A percentile compares a stretch with the other conserved stretches of the same genome.
Conservation (phyloP, 2,113 vertebrate species). For the Sceloporus tristichus region DNA sequence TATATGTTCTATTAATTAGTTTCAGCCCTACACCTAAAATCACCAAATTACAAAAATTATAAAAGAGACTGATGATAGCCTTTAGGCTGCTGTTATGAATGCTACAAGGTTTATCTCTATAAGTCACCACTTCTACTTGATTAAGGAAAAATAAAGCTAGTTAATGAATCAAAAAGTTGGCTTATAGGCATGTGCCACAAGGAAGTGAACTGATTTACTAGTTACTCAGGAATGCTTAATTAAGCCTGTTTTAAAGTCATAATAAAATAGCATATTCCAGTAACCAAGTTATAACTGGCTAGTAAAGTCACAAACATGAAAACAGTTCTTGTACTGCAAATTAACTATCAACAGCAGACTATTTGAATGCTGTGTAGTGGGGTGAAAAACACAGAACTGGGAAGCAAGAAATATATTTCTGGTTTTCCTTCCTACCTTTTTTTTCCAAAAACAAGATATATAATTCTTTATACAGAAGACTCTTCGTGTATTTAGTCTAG, state of each 20-base stretch:
- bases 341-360: background rate
- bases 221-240: background rate
- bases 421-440: constrained; percentile 44
- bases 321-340: background rate
- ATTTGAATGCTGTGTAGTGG: background rate
- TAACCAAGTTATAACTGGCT: background rate
- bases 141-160: background rate
- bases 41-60: background rate
- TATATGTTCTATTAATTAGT: background rate
- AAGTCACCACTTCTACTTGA: background rate
- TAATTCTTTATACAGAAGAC: constrained; percentile 25
- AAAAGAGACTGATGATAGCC: background rate
- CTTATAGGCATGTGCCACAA: background rate
- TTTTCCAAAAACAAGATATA: constrained; percentile 48
- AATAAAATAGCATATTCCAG: background rate
- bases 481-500: constrained; percentile 39
- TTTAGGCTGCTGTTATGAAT: background rate
- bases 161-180: background rate
- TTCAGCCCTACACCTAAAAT: background rate
- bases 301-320: constrained; percentile 24
- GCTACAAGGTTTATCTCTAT: background rate
- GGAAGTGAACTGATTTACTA: background rate
- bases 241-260: background rate
- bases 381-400: constrained; percentile 49
- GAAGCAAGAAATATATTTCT: constrained; percentile 63